Evolutionary conservation across 2,888 invertebrate genomes (phyloP), one percentile per base, ranked within the genome.

Genomic region (Myopa testacea): DNA sequence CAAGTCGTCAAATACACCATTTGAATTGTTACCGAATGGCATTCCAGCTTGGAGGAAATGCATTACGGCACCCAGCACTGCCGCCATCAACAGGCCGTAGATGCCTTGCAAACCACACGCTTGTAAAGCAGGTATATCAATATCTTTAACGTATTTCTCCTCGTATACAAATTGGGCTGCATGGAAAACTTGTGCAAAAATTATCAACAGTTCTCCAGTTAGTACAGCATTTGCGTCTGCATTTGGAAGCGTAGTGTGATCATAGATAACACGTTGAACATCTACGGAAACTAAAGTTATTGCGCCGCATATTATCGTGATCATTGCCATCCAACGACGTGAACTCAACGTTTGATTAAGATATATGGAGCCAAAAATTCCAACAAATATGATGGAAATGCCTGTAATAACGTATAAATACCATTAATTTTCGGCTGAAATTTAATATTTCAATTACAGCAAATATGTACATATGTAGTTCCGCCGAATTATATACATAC

Each of bases 131-230:
- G 96, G 95, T 70, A 98, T 95, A 89, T 97, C 95, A 83, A 94
- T 91, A 72, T 95, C 93, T 78, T 93, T 91, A 0, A 98, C 93
- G 88, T 93, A 96, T 90, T 96, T 96, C 88, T 99, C 98, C 89
- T 99, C 98, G 80, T 96, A 94, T 0, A 98, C 97, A 95, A 98
- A 97, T 90, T 98, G 98, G 77, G 94, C 92, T 0, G 97, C 95
- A 26, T 94, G 94, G 82, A 98, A 93, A 70, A 98, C 93, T 86
- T 94, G 94, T 0, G 95, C 94, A 72, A 93, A 90, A 71, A 95
- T 91, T 82, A 95, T 94, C 52, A 95, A 90, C 80, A 95, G 87
- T 87, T 95, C 94, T 0, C 95, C 96, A 4, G 96, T 95, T 83
- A 98, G 93, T 71, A 97, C 92, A 74, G 93, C 93, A 88, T 96